Base-by-base conservation (phyloP, 2,113 vertebrate species). In the Nycticebus coucang region DNA sequence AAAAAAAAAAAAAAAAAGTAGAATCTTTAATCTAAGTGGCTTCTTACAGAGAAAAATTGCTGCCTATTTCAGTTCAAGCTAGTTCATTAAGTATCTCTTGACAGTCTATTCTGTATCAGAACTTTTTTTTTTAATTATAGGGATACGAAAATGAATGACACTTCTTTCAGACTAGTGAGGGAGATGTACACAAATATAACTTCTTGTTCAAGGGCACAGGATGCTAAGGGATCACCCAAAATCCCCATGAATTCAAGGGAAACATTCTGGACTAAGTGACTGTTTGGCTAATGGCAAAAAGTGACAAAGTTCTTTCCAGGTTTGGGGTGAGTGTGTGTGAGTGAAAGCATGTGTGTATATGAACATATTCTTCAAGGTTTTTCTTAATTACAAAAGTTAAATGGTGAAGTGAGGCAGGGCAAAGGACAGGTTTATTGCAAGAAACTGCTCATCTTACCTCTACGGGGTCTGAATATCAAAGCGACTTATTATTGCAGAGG, bases 71-170 rank as follows among this genome's bases (percentile, higher is more conserved):
- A 10, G 13, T 85, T 93, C 88, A 90, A 77, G 60, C 84, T 62
- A 90, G 71, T 90, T 95, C 78, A 95, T 87, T 93, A 95, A 96
- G 80, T 62, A 59, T 82, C 35, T 80, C 59, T 89, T 89, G 80
- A 93, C 79, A 71, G 30, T 72, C 33, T 96, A 21, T 84, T 89
- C 82, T 85, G 72, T 90, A 21, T 62, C 62, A 85, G 71, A 94
- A 2, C 22, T 59, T 74, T 80, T 68, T 68, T 96, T 71, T 94
- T 57, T 66, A 62, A 94, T 90, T 90, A 53, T 26, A 90, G 9
- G 41, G 18, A 9, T 72, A 53, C 24, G 78, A 87, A 91, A 94
- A 95, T 80, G 26, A 90, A 92, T 78, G 55, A 26, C 55, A 87
- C 15, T 59, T 81, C 15, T 59, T 81, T 91, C 15, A 95, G 57